Conservation (phyloP, 2,113 vertebrate genomes). For the Podiceps cristatus region DNA sequence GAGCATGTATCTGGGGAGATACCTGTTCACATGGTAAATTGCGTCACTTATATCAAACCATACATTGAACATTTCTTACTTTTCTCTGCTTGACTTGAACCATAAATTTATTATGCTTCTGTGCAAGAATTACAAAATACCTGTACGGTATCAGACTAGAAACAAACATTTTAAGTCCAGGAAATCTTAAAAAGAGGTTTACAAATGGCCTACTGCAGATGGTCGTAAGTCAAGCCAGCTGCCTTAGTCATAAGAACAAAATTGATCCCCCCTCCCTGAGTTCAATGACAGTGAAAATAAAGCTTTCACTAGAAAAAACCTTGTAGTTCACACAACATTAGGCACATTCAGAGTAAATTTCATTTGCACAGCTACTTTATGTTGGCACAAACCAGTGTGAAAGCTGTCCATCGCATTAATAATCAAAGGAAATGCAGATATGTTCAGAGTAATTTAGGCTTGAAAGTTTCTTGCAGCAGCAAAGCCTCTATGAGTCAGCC, state of each 20-base stretch:
- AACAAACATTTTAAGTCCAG: slow-evolving; percentile 22
- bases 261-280: background rate
- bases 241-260: slow-evolving; percentile 1
- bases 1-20: background rate
- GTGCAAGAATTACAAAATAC: slow-evolving; percentile 30
- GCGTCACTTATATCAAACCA: slow-evolving; percentile 21
- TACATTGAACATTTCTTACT: background rate
- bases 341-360: slow-evolving; percentile 32
- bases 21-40: background rate
- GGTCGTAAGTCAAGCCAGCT: background rate
- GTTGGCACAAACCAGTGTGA: slow-evolving; percentile 41
- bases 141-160: background rate
- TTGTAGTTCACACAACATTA: slow-evolving; percentile 25
- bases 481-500: slow-evolving; percentile 56
- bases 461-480: slow-evolving; percentile 62
- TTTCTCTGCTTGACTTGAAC: slow-evolving; percentile 14
- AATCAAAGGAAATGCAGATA: slow-evolving; percentile 71
- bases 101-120: slow-evolving; percentile 17
- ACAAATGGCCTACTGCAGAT: background rate
- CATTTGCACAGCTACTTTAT: slow-evolving; percentile 23
- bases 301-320: slow-evolving; percentile 14
- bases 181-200: slow-evolving; percentile 8
- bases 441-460: slow-evolving; percentile 36
- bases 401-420: slow-evolving; percentile 59
- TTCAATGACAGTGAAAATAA: slow-evolving; percentile 47